These are phyloP conservation scores for Erpornis zantholeuca DNA, from an alignment of 2,113 vertebrate genomes.

Conservation along the genomic window DNA sequence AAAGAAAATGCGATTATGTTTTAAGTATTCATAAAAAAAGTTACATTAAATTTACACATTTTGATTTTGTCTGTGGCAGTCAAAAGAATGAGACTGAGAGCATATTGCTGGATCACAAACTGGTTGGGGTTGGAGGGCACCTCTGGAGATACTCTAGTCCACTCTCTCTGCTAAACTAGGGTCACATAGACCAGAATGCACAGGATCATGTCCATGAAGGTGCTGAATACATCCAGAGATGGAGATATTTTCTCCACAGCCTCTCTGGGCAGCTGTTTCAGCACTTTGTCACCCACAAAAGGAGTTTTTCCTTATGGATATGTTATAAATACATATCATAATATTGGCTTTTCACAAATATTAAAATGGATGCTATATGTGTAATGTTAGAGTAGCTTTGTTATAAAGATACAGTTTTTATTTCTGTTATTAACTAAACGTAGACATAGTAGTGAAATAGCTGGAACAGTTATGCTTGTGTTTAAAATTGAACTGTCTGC, in stretches of 20 bases:
- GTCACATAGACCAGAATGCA: no score
- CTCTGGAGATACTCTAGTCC: background rate
- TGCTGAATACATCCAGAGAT: background rate
- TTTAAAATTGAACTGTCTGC: no score
- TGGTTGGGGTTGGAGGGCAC: background rate
- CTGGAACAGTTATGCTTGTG: no score
- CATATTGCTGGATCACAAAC: background rate
- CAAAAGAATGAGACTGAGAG: background rate
- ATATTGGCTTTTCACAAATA: no score
- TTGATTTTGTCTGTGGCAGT: slow-evolving; percentile 56
- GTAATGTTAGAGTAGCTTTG: no score
- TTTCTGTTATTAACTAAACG: no score
- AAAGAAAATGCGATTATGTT: slow-evolving; percentile 59
- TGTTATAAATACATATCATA: no score
- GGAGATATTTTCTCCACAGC: background rate
- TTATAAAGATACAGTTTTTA: no score
- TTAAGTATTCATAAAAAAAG: slow-evolving; percentile 69
- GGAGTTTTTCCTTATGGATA: background rate
- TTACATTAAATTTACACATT: slow-evolving; percentile 50
- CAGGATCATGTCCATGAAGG: no score
- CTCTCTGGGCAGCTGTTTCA: background rate
- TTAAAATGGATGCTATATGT: no score
- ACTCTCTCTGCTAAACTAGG: background rate
- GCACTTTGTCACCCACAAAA: background rate
- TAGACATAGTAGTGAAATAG: no score